Evolutionary conservation across 2,888 invertebrate genomes (phyloP), one percentile per base, ranked within the genome.

Genomic region (Colostygia pectinataria): DNA sequence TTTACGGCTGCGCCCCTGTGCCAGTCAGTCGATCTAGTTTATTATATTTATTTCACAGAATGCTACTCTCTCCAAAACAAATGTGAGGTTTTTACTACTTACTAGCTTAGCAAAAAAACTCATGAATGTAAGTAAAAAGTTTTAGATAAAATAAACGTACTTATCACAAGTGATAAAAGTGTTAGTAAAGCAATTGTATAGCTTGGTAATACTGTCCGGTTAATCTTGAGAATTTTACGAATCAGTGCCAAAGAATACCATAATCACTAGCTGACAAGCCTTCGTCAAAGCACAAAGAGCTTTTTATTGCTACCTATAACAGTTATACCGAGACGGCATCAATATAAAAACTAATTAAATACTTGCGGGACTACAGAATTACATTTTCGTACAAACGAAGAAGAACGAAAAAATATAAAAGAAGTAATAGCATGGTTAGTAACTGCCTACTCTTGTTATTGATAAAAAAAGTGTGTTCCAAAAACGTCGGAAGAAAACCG

Each of bases 1-100:
- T 66, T 57, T 65, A 63, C 57, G 59, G 55, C 48, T 54, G 45
- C 50, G 49, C 55, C 53, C 54, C 55, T 62, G 64, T 42, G 54
- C 59, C 58, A 61, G 52, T 65, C 55, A 37, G 56, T 25, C 50
- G 47, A 45, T 49, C 53, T 39, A 48, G 41, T 40, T 47, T 40
- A 40, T 43, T n/a, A n/a, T n/a, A n/a, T n/a, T n/a, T n/a, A n/a
- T n/a, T n/a, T 37, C 25, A 18, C 15, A 15, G 15, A 15, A 15
- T 2, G 4, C 20, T 20, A 20, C 5, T 20, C 6, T 20, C 20
- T 20, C 6, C 20, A 20, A 20, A 20, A 20, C 6, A 20, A 20
- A 20, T 20, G 2, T 20, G 1, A 20, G 1, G 4, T 20, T 20
- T 20, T 2, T 18, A 18, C 18, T 4, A 3, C 18, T 18, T 4